Conservation (phyloP, 2,888 invertebrate species). For the Brachypalpus laphriformis region DNA sequence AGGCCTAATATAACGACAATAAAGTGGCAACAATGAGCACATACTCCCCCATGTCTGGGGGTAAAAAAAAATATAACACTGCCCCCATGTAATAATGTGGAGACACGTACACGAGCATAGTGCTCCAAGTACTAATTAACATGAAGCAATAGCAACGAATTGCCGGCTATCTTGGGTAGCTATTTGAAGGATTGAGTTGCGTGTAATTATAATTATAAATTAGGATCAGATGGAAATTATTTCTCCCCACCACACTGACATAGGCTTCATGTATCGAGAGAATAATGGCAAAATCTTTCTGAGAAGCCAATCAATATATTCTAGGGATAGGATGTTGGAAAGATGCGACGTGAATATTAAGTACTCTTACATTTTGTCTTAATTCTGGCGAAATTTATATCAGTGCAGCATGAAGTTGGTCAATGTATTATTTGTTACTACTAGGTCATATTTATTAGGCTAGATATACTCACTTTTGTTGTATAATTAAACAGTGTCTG, state of each 20-base stretch:
- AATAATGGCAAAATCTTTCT: not conserved
- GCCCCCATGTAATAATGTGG: not conserved
- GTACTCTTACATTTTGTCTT: not conserved
- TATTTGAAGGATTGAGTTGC: constrained; percentile 13
- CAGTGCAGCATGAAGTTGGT: not conserved
- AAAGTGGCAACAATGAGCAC: not conserved
- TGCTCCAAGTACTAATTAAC: constrained; percentile 36
- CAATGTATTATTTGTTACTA: not conserved
- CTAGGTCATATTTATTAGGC: not conserved
- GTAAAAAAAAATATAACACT: not conserved
- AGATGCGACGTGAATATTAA: not conserved
- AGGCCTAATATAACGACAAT: constrained; percentile 15
- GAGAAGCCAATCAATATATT: not conserved
- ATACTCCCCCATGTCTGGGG: not conserved
- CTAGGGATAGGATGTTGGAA: not conserved
- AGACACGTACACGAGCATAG: constrained; percentile 16
- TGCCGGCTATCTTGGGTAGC: constrained; percentile 2
- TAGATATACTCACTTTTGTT: too few relatives aligned
- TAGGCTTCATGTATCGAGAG: not conserved
- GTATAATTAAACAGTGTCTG: too few relatives aligned
- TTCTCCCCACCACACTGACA: not conserved
- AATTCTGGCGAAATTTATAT: not conserved
- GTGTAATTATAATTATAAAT: constrained; percentile 27
- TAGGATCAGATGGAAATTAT: not conserved
- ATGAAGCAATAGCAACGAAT: constrained; percentile 16